phyloP scores from a whole-genome alignment of 92 coral and sea anemone genomes.

The Bergia sp. region DNA sequence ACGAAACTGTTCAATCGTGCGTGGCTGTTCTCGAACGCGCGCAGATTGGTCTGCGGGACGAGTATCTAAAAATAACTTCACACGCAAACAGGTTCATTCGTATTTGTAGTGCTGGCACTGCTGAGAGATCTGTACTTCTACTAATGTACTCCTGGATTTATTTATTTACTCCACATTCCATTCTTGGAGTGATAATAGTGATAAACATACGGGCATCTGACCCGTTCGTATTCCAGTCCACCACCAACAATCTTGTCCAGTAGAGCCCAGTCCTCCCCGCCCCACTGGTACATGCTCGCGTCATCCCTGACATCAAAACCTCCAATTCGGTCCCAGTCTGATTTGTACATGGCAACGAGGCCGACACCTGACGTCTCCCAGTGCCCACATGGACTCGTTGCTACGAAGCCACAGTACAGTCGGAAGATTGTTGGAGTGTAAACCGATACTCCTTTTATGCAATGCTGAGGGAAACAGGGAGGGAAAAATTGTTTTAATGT shows the following conservation, averaged over 20 bases:
- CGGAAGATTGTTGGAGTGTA: constrained; percentile 45
- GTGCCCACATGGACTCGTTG: constrained; percentile 24
- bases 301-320: constrained; percentile 30
- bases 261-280: constrained; percentile 47
- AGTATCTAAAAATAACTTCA: no score
- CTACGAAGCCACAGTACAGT: constrained; percentile 22
- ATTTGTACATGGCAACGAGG: constrained; percentile 31
- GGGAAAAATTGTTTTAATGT: no score
- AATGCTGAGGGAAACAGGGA: neutral
- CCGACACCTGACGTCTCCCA: constrained; percentile 36
- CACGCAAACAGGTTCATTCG: no score
- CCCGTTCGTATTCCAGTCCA: constrained; percentile 39
- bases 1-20: no score
- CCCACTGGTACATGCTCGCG: constrained; percentile 12
- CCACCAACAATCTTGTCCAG: constrained; percentile 32
- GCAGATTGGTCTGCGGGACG: no score
- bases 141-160: no score
- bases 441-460: constrained; percentile 31
- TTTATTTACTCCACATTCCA: constrained; percentile 25
- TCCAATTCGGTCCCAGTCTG: constrained; percentile 42
- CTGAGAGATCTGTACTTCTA: no score
- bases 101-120: no score
- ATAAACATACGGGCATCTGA: constrained; percentile 39
- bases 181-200: constrained; percentile 36
- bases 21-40: no score